A percentile compares a stretch with the other conserved stretches of the same genome.
Evolutionary conservation across 1,140 invertebrate genomes (phyloP).

Genomic region (Neomicropteryx cornuta): DNA sequence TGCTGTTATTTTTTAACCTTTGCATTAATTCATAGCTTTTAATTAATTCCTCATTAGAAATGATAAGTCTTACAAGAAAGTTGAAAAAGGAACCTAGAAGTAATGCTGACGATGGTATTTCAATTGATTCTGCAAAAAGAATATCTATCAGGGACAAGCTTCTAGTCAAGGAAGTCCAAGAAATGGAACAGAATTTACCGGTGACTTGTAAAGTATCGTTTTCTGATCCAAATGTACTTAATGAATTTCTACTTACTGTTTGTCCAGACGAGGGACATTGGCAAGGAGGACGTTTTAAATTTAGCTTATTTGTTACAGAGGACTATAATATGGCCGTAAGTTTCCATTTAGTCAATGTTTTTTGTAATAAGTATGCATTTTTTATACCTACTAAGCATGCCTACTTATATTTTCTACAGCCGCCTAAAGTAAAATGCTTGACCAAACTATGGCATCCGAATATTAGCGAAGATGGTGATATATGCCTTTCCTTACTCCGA

Average conservation of each 20-base stretch:
- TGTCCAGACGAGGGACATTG: slow-evolving; percentile 84
- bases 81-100: slow-evolving; percentile 51
- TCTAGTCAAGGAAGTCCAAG: slow-evolving; percentile 80
- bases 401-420: slow-evolving; percentile 48
- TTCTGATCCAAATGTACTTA: slow-evolving; percentile 69
- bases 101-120: slow-evolving; percentile 29
- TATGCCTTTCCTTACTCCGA: slow-evolving; percentile 83
- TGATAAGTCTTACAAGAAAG: slow-evolving; percentile 74
- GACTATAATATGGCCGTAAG: slow-evolving; percentile 93
- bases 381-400: slow-evolving; percentile 7
- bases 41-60: no score
- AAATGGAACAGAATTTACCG: slow-evolving; percentile 80
- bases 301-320: slow-evolving; percentile 77
- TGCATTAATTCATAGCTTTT: no score
- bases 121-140: slow-evolving; percentile 39
- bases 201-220: slow-evolving; percentile 69
- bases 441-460: slow-evolving; percentile 95
- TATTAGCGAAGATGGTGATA: slow-evolving; percentile 89
- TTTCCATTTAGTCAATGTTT: slow-evolving; percentile 11
- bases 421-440: slow-evolving; percentile 81
- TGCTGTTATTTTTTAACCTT: no score
- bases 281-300: slow-evolving; percentile 76
- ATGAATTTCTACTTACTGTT: slow-evolving; percentile 70
- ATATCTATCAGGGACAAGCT: slow-evolving; percentile 77
- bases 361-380: slow-evolving; percentile 3